phyloP scores from a whole-genome alignment of 1,140 invertebrate genomes.

The Cydia strobilella region DNA sequence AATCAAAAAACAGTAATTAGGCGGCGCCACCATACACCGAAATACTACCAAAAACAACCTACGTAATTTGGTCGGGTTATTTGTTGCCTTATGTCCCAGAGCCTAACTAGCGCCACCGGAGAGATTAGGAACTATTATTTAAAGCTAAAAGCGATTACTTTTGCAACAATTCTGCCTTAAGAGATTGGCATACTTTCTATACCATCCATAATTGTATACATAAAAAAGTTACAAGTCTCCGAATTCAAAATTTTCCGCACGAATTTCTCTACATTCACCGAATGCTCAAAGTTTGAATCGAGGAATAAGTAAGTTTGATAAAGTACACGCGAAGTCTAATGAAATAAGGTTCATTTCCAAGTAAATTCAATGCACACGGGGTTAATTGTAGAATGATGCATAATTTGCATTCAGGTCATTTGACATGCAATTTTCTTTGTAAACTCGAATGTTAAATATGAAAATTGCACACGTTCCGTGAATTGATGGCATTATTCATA shows the following conservation, averaged over 20 bases:
- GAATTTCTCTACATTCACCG: background rate
- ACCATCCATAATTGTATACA: too few relatives aligned
- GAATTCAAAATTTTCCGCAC: background rate
- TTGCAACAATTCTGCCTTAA: too few relatives aligned
- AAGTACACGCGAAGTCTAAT: background rate
- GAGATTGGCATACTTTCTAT: too few relatives aligned
- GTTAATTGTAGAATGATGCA: background rate
- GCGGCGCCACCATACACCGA: too few relatives aligned
- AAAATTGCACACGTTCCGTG: conserved; percentile 21
- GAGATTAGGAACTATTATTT: too few relatives aligned
- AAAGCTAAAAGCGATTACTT: too few relatives aligned
- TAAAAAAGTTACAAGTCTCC: too few relatives aligned
- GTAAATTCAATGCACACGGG: background rate
- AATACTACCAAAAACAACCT: too few relatives aligned
- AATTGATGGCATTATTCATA: background rate
- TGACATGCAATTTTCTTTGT: conserved; percentile 32
- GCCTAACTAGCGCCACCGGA: too few relatives aligned
- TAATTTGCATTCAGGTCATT: conserved; percentile 22
- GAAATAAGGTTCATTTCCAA: background rate
- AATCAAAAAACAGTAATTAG: too few relatives aligned
- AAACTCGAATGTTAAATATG: conserved; percentile 22
- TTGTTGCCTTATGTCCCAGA: too few relatives aligned
- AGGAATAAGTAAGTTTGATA: background rate
- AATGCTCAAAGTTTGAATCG: background rate
- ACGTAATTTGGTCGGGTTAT: too few relatives aligned